Base-by-base conservation (phyloP, 2,888 invertebrate genomes). In the Heliconius ismenius region DNA sequence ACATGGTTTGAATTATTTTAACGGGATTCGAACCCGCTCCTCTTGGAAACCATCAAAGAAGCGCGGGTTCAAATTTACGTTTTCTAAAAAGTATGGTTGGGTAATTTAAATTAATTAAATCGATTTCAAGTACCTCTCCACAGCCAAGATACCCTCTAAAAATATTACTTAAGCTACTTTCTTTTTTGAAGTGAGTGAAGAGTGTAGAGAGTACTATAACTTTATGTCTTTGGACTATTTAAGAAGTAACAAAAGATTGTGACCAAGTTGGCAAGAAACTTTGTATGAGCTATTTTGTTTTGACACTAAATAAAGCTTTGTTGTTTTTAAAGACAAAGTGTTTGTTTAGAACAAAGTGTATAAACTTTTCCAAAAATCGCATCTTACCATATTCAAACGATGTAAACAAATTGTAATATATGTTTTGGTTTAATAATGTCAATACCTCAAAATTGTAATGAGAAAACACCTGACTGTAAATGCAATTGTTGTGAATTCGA, bases 291-390 rank as follows among this genome's bases (percentile, higher is more conserved):
- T 24, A 26, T 65, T 36, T 36, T 39, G 24, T 36, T 36, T 36
- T 39, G 67, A 39, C 43, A 39, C 24, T 43, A 67, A 39, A 36
- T 67, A 39, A 67, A 67, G 7, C 62, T 62, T 26, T 15, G 62
- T 62, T 62, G 24, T 60, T 4, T 62, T 62, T 62, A 13, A 39
- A 65, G n/a, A 65, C 36, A 36, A 65, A 13, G 36, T 36, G 10
- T n/a, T 65, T 36, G n/a, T 65, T 65, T 65, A 36, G 32, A 36
- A 65, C 65, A 65, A 65, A 36, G 18, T 60, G 10, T 4, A 60
- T 24, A 60, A 24, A 60, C 15, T 4, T 62, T 62, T 62, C 13
- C 13, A 26, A 62, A 62, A 62, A 62, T 62, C 18, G 26, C 7
- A 26, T 62, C 15, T 24, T 62, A 26, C 6, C 4, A 62, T 62